Percentiles rank a stretch among this genome's conserved stretches.
Evolutionary conservation across 1,140 invertebrate genomes (phyloP).

Genomic region (Drosophila kepulauana): DNA sequence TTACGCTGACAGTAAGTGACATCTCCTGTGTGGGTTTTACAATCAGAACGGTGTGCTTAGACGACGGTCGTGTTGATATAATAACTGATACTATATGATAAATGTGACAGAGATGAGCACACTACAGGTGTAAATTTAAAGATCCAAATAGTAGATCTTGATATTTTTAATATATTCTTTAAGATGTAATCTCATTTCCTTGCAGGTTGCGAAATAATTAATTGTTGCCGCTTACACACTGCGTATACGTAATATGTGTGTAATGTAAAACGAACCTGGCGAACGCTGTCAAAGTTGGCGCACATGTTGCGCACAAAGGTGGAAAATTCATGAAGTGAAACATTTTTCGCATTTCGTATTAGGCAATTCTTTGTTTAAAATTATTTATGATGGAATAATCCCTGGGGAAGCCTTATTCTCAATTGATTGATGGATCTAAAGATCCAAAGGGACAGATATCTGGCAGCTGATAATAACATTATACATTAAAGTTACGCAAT

Average conservation of each 20-base stretch:
- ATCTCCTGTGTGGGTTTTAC: slow-evolving; percentile 54
- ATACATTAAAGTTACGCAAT: neutral
- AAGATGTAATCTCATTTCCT: no score
- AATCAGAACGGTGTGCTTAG: slow-evolving; percentile 39
- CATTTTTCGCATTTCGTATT: slow-evolving; percentile 28
- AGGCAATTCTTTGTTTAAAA: slow-evolving; percentile 6
- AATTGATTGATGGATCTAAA: neutral
- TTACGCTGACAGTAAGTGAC: slow-evolving; percentile 73
- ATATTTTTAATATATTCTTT: no score
- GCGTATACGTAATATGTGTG: slow-evolving; percentile 40
- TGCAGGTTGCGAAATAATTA: slow-evolving; percentile 44
- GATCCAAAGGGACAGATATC: neutral
- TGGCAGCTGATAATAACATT: neutral
- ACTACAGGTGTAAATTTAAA: slow-evolving; percentile 30
- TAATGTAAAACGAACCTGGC: no score
- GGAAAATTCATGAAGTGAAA: slow-evolving; percentile 53
- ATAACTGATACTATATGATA: slow-evolving; percentile 36
- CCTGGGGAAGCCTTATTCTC: neutral
- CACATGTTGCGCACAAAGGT: slow-evolving; percentile 27
- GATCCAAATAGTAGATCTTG: neutral
- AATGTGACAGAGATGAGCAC: slow-evolving; percentile 19
- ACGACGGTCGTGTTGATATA: slow-evolving; percentile 27
- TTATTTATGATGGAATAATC: neutral
- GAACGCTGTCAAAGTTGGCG: no score
- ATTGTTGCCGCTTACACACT: slow-evolving; percentile 42